Percentiles rank a stretch among this genome's conserved stretches.
Evolutionary conservation across 2,797 vertebrate genomes (phyloP).

Genomic region (Spondyliosoma cantharus): DNA sequence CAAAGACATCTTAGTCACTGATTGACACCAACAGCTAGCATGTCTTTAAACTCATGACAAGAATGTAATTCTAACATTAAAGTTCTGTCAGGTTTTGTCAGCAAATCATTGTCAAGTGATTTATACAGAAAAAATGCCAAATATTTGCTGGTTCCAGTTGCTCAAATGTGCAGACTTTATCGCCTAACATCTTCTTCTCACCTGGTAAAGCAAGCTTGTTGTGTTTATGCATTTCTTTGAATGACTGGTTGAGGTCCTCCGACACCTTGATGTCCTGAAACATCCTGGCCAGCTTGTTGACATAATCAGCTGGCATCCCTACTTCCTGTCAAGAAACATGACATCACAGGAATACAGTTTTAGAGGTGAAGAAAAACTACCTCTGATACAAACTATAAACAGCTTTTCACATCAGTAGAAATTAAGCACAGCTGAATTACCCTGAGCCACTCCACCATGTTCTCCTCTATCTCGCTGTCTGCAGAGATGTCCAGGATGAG

Average conservation of each 20-base stretch:
- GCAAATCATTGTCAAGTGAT: neutral
- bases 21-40: neutral
- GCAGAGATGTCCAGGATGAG: conserved; percentile 99
- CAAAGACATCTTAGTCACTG: neutral
- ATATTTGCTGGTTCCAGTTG: no score
- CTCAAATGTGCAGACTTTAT: no score
- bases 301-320: conserved; percentile 98
- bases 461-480: conserved; percentile 99
- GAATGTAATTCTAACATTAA: neutral
- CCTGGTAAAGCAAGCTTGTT: conserved; percentile 97
- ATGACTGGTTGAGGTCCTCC: conserved; percentile 97
- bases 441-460: conserved; percentile 99
- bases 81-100: neutral
- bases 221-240: conserved; percentile 99
- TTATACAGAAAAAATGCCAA: neutral
- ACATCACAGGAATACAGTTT: conserved; percentile 8
- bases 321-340: conserved; percentile 89
- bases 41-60: neutral
- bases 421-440: conserved; percentile 70
- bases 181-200: conserved; percentile 62
- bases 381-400: neutral
- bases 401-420: neutral
- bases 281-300: conserved; percentile 98
- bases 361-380: neutral
- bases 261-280: conserved; percentile 99